phyloP scores from a whole-genome alignment of 2,888 invertebrate species.

The Polyommatus iphigenia region DNA sequence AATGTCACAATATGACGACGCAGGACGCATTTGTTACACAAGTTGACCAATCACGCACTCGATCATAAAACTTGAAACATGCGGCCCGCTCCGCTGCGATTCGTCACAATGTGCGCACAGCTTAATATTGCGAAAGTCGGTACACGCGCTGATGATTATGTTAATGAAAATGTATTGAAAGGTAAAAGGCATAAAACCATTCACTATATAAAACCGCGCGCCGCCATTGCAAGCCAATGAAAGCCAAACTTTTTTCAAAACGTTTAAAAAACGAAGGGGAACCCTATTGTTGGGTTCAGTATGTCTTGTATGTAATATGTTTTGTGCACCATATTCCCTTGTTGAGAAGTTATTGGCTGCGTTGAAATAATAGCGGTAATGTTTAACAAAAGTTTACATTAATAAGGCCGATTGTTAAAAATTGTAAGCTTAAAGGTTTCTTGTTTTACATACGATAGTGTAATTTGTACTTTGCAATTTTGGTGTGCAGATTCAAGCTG shows the following conservation, averaged over 20 bases:
- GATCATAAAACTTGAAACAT: no score
- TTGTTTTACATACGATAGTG: no score
- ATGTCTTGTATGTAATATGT: background rate
- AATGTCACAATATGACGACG: no score
- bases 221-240: slow-evolving; percentile 52
- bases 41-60: no score
- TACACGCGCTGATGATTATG: background rate
- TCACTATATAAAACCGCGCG: slow-evolving; percentile 42
- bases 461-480: no score
- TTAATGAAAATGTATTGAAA: slow-evolving; percentile 17
- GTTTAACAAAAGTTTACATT: background rate
- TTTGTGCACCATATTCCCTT: background rate
- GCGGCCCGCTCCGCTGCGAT: no score
- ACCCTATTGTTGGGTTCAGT: slow-evolving; percentile 10
- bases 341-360: background rate
- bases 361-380: background rate
- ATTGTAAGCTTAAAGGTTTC: no score
- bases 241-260: slow-evolving; percentile 44
- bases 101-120: no score
- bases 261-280: background rate
- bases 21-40: no score
- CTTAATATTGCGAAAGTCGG: no score
- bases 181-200: slow-evolving; percentile 25
- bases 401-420: background rate
- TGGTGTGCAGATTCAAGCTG: no score